Base-by-base conservation (phyloP, 2,113 vertebrate species). In the Sphaerodactylus townsendi region DNA sequence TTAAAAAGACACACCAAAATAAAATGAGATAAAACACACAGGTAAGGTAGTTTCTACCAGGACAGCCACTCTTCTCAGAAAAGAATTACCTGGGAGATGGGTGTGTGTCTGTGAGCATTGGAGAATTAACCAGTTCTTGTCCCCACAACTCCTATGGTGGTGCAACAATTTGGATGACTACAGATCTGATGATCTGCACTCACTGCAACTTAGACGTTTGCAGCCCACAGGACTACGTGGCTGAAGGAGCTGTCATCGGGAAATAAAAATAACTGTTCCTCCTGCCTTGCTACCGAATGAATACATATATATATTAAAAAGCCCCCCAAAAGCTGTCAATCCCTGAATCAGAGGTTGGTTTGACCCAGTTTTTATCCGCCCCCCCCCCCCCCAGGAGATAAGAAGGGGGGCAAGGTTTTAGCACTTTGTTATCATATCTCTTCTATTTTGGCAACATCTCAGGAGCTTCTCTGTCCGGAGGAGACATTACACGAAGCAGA, bases 321-420 rank as follows among this genome's bases (percentile, higher is more conserved):
- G 93, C 92, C 90, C 81, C 93, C 89, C 91, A 96, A 96, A 96
- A 95, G 94, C 95, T 95, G 95, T 96, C 91, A 93, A 96, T 96
- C 96, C 96, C 96, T 96, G 96, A 96, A 96, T 96, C 94, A 93
- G 92, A 95, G 93, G 93, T 66, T 93, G 93, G 95, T 94, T 62
- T 93, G 91, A 94, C 93, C 85, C 87, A 93, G 93, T 95, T 93
- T 90, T 90, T 92, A 50, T 48, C 87, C 53, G 89, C 90, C 92
- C 92, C 93, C 95, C 53, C 89, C 90, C 92, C 92, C 93, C 95
- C 93, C 93, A 90, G 92, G 91, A 85, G 89, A 88, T 89, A 88
- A 94, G 83, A 89, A 94, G 79, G 50, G 90, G 94, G 89, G 86
- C 28, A 80, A 93, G 87, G 91, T 87, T 92, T 81, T 86, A 89